These are phyloP conservation scores for Rhynchomys soricoides DNA, from an alignment of 2,113 vertebrate genomes.

Conservation along the genomic window DNA sequence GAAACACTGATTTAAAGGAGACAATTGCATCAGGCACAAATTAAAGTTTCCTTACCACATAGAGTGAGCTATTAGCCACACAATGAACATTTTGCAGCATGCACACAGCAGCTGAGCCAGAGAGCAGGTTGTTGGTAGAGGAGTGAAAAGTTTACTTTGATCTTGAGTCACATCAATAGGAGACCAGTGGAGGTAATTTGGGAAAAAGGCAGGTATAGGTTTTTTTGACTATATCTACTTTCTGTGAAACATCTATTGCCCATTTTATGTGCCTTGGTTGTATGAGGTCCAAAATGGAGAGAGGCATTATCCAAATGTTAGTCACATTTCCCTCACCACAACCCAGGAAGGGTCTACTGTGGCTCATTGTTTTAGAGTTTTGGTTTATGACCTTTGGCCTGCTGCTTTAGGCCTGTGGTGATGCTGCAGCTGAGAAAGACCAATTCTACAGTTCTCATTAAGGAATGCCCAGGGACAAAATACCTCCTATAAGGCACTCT, in stretches of 20 bases:
- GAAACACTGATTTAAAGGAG: constrained; percentile 34
- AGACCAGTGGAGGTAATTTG: not conserved
- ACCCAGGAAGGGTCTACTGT: not conserved
- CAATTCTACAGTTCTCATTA: not conserved
- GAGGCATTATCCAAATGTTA: not conserved
- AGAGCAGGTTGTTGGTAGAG: not conserved
- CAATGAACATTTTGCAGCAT: not conserved
- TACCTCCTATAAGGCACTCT: not conserved
- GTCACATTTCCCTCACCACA: not conserved
- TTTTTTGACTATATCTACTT: not conserved
- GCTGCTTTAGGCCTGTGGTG: no score
- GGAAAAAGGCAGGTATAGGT: not conserved
- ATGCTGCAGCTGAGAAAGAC: not conserved
- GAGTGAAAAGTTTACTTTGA: not conserved
- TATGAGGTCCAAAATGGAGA: not conserved
- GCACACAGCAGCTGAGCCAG: not conserved
- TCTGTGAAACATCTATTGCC: not conserved
- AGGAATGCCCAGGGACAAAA: not conserved
- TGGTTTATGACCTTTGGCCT: not conserved
- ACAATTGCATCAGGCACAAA: not conserved
- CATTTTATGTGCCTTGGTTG: not conserved
- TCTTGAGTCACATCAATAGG: not conserved
- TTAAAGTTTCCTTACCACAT: not conserved
- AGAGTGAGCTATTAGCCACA: not conserved
- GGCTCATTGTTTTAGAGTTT: not conserved